Evolutionary conservation across 2,888 invertebrate species (phyloP), one percentile per base, ranked within the genome.

Genomic region (Belgica antarctica): DNA sequence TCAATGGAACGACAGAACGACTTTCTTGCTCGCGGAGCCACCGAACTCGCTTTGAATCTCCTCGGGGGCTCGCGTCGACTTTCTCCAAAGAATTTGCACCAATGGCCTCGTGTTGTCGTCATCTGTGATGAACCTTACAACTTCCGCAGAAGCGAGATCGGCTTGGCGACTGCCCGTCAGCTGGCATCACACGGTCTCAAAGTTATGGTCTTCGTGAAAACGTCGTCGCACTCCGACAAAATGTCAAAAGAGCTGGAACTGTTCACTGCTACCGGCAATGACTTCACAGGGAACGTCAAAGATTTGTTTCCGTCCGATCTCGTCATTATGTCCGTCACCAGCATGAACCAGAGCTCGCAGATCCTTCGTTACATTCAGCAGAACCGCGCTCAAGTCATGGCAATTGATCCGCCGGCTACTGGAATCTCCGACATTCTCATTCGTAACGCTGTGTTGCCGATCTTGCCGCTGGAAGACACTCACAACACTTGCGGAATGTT

Each of bases 21-120:
- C 79, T 84, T 93, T 76, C 83, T 93, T 77, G 94, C 93, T 52
- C 85, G 94, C 72, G 92, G 92, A 52, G 88, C 89, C 27, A 86
- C 89, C 70, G 95, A 95, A 81, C 88, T 94, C 81, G 89, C 89
- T 72, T 84, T 92, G 10, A 88, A 90, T 74, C 82, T 95, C 66
- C 81, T 92, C 71, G 95, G 95, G 46, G 94, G 95, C 66, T 89
- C 88, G 36, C 88, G 92, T 75, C 83, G 94, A 69, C 82, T 94
- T 71, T 92, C 90, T 77, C 89, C 93, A 59, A 87, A 89, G 75
- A 95, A 95, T 80, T 87, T 88, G 72, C 95, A 95, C 81, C 95
- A 95, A 81, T 85, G 87, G 83, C 94, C 94, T 70, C 85, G 85
- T 61, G 90, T 92, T 62, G 89, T 89, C 70, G 86, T 90, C 72